phyloP scores from a whole-genome alignment of 2,888 invertebrate species.

The Cephus runcator region DNA sequence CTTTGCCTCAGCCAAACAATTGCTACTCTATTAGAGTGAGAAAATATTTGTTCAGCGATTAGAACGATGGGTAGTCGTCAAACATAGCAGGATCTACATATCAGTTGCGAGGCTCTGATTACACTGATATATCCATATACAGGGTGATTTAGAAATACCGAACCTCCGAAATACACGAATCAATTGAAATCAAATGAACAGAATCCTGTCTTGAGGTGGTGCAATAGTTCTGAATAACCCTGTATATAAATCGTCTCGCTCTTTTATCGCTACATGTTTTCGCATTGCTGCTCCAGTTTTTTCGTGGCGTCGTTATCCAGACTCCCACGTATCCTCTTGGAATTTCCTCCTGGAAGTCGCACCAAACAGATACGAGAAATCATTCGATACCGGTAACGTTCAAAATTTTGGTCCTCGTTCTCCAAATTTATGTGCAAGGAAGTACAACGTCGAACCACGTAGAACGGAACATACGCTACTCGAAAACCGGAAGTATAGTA shows the following conservation, averaged over 20 bases:
- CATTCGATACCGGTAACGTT: background rate
- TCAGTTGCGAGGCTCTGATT: background rate
- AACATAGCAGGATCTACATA: background rate
- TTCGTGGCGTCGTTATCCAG: background rate
- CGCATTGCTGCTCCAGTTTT: background rate
- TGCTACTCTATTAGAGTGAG: background rate
- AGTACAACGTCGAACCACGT: background rate
- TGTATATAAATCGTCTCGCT: too few relatives aligned
- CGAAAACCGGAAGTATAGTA: background rate
- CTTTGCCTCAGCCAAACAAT: background rate
- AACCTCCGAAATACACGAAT: too few relatives aligned
- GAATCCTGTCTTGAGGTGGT: too few relatives aligned
- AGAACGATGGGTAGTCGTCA: background rate
- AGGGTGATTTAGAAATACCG: too few relatives aligned
- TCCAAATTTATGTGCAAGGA: background rate
- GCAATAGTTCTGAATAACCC: too few relatives aligned
- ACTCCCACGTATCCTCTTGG: background rate
- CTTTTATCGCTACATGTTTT: too few relatives aligned
- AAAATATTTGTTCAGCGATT: background rate
- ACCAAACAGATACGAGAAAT: background rate
- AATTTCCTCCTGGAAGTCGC: background rate
- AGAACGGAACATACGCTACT: background rate
- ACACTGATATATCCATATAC: background rate
- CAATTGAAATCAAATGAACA: too few relatives aligned
- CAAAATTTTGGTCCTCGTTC: background rate